Base-by-base conservation (phyloP, 2,797 vertebrate genomes). In the Melanotaenia parkinsoni region DNA sequence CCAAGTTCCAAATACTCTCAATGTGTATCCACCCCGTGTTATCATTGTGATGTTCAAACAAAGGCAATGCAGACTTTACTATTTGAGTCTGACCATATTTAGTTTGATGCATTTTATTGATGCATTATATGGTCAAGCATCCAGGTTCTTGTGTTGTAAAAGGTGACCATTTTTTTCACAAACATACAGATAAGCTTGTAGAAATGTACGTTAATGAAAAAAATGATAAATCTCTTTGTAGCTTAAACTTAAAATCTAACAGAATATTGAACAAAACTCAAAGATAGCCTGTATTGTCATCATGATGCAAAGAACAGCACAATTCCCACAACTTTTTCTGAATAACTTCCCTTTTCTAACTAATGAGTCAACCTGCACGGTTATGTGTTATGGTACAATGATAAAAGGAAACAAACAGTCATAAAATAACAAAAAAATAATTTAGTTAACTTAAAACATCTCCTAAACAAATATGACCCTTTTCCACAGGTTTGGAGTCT, bases 361-460 rank as follows among this genome's bases (percentile, higher is more conserved):
- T 61, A 70, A 82, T 63, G 38, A 64, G 62, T 70, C 74, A 58
- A 78, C 61, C 69, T 76, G 45, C 53, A 22, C 26, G 71, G 61
- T 72, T 56, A n/a, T 54, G 60, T 28, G n/a, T 67, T 57, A 50
- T 38, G 62, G 73, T 82, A 88, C 80, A 85, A 75, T 79, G 69
- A 89, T 72, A 70, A 84, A 84, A 83, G 54, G 56, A 81, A 87
- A 86, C 78, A 79, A 79, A 85, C 50, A 32, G 61, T 66, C 84
- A 90, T 82, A 80, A 90, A 87, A 90, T 70, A 82, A 88, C 72
- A 86, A 89, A 88, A 93, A 67, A 94, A 94, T 95, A 94, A 95
- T 84, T 95, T 94, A 95, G 85, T 93, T 94, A 93, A 95, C 89
- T 93, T 94, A 94, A 94, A 88, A 92, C 59, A 85, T 87, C 80